These are phyloP conservation scores for Nebria ingens DNA, from an alignment of 1,140 invertebrate species.

Conservation along the genomic window DNA sequence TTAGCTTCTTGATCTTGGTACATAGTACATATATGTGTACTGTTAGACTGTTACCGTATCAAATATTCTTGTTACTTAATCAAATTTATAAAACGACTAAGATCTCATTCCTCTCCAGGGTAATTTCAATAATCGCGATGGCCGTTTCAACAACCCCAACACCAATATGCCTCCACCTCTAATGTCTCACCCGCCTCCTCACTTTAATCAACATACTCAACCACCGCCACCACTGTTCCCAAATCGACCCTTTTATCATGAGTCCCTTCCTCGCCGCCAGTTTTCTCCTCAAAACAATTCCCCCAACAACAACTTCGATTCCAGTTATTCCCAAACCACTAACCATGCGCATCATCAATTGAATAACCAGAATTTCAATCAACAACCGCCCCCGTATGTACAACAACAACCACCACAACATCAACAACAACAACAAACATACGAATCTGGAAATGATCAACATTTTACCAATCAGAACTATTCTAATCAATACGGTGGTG, in stretches of 20 bases:
- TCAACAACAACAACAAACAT: not conserved
- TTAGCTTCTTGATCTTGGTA: too few species aligned
- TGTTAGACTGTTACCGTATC: too few species aligned
- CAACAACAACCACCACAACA: not conserved
- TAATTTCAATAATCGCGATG: too few species aligned
- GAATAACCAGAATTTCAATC: not conserved
- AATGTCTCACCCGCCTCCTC: constrained; percentile 1
- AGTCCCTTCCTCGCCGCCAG: not conserved
- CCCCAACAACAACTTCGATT: not conserved
- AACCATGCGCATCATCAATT: not conserved
- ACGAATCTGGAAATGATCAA: not conserved
- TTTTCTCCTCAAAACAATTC: not conserved
- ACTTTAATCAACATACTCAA: too few species aligned
- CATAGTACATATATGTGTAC: too few species aligned
- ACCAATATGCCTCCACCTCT: too few species aligned
- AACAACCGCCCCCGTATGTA: not conserved
- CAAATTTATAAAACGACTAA: too few species aligned
- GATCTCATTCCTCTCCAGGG: too few species aligned
- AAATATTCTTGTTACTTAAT: too few species aligned
- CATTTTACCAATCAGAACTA: not conserved
- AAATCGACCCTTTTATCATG: not conserved
- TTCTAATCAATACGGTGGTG: too few species aligned
- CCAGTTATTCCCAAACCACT: not conserved
- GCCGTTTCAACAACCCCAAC: too few species aligned
- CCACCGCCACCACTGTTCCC: not conserved